These are phyloP conservation scores for Crossaster papposus DNA, from an alignment of 53 echinoderm and acorn worm genomes.

Conservation along the genomic window DNA sequence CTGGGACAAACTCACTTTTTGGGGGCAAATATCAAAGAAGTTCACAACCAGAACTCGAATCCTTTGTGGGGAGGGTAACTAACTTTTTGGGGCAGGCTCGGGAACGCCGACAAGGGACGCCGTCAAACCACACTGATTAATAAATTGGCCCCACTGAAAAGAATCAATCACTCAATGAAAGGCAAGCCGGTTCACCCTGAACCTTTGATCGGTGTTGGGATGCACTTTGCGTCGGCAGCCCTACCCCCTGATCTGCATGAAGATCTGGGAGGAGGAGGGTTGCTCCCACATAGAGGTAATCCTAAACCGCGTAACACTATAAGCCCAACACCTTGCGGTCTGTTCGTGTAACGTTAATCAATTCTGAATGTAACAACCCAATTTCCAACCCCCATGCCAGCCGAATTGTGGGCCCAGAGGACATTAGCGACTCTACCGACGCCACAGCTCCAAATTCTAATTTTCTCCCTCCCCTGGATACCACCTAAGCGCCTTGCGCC, in stretches of 20 bases:
- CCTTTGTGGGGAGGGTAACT: not conserved
- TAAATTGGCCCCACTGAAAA: not conserved
- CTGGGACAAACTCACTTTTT: not conserved
- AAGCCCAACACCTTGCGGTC: conserved; percentile 31
- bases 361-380: conserved; percentile 61
- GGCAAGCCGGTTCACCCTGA: not conserved
- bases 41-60: not conserved
- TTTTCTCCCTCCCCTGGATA: conserved; percentile 35
- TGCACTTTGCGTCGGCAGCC: conserved; percentile 18
- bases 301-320: conserved; percentile 10
- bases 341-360: conserved; percentile 50
- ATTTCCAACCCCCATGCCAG: conserved; percentile 38
- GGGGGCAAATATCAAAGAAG: not conserved
- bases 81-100: not conserved
- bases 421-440: conserved; percentile 15
- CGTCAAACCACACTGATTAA: not conserved
- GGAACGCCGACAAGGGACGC: not conserved
- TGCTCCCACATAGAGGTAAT: not conserved
- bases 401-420: conserved; percentile 30
- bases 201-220: conserved; percentile 11
- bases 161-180: conserved; percentile 14
- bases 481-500: not conserved
- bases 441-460: conserved; percentile 45
- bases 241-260: not conserved
- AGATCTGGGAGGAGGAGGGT: not conserved